These are phyloP conservation scores for Gastracanthus pulcherrimus DNA, from an alignment of 2,888 invertebrate genomes.

Conservation along the genomic window DNA sequence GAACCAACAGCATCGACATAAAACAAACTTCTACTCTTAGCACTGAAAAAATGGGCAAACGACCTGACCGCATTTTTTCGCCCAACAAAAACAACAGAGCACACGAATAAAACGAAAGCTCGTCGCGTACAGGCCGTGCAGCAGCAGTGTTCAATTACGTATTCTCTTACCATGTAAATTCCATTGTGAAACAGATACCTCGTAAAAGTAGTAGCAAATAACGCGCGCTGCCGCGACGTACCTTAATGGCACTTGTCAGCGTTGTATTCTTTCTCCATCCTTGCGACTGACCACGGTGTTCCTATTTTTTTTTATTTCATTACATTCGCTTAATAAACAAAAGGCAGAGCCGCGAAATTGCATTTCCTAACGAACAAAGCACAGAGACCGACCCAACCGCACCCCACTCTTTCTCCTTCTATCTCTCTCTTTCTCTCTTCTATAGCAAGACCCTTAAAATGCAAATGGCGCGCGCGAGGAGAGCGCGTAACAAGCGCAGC, in stretches of 20 bases:
- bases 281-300: not conserved
- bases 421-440: not conserved
- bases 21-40: too few species aligned
- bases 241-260: too few species aligned
- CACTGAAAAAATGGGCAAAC: slow-evolving; percentile 1
- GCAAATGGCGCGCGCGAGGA: slow-evolving; percentile 42
- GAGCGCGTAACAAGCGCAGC: slow-evolving; percentile 49
- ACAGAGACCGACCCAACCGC: not conserved
- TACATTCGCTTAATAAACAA: slow-evolving; percentile 46
- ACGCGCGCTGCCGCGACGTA: slow-evolving; percentile 15
- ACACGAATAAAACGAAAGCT: not conserved
- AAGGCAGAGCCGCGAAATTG: slow-evolving; percentile 47
- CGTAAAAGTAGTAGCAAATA: slow-evolving; percentile 56
- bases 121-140: not conserved
- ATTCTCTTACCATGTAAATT: slow-evolving; percentile 58
- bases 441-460: slow-evolving; percentile 58
- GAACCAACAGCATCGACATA: not conserved
- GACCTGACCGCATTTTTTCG: too few species aligned
- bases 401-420: too few species aligned
- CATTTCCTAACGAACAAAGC: slow-evolving; percentile 38
- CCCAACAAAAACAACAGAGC: not conserved
- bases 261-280: slow-evolving; percentile 3
- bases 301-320: not conserved
- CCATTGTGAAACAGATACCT: slow-evolving; percentile 56
- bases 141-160: slow-evolving; percentile 51